Evolutionary conservation across 1,140 invertebrate species (phyloP).

Genomic region (Papilio polytes): DNA sequence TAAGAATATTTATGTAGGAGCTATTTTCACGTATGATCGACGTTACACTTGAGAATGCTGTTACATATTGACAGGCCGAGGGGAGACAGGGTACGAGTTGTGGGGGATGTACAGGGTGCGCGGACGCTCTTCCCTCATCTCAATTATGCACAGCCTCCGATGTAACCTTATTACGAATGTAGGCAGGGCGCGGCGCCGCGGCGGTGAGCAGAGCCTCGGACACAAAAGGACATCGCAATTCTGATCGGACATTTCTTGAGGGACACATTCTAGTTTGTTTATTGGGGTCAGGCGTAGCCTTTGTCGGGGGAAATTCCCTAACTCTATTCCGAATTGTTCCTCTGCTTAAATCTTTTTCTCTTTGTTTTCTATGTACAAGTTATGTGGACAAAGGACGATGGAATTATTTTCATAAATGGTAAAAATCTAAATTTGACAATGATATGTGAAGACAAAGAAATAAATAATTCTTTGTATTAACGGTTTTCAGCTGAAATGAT

Average conservation of each 20-base stretch:
- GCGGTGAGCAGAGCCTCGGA: neutral
- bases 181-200: neutral
- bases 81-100: neutral
- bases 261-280: conserved; percentile 27
- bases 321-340: conserved; percentile 20
- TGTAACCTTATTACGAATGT: conserved; percentile 21
- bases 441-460: neutral
- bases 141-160: conserved; percentile 26
- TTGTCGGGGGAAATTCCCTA: conserved; percentile 20
- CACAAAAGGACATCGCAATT: conserved; percentile 17
- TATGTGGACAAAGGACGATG: neutral
- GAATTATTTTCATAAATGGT: neutral
- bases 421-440: neutral
- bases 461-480: no score
- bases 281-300: conserved; percentile 14
- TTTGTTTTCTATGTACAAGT: neutral
- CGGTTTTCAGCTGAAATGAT: neutral
- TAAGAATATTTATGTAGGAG: neutral
- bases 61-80: neutral
- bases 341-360: conserved; percentile 16
- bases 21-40: conserved; percentile 9
- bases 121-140: conserved; percentile 14
- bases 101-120: neutral
- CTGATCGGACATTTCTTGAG: conserved; percentile 25
- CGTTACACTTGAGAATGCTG: neutral